Evolutionary conservation across 2,888 invertebrate genomes (phyloP).

Genomic region (Drosophila aldrichi): DNA sequence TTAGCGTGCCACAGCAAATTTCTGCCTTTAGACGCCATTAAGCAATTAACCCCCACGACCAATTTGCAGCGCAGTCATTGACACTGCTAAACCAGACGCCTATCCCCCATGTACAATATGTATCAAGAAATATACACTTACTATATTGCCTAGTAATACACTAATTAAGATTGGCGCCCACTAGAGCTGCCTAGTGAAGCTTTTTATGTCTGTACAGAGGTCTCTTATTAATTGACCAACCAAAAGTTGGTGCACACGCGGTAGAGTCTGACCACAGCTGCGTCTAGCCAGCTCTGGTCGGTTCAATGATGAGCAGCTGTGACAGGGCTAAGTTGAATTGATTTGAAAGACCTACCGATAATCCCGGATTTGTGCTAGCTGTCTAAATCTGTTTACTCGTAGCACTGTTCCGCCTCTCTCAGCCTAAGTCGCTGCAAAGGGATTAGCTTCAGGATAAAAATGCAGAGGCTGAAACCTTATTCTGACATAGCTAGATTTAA

Average conservation of each 20-base stretch:
- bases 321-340: not conserved
- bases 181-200: constrained; percentile 17
- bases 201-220: not conserved
- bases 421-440: not conserved
- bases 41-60: constrained; percentile 68
- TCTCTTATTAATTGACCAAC: constrained; percentile 23
- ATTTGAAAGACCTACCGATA: not conserved
- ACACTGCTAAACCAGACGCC: constrained; percentile 47
- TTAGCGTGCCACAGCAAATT: constrained; percentile 64
- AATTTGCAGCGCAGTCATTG: constrained; percentile 58
- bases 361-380: constrained; percentile 2
- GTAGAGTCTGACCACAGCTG: constrained; percentile 10
- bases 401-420: not conserved
- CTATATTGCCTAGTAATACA: constrained; percentile 16
- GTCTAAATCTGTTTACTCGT: not conserved
- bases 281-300: constrained; percentile 15
- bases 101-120: constrained; percentile 1
- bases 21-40: constrained; percentile 58
- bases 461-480: not conserved
- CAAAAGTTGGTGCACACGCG: constrained; percentile 65
- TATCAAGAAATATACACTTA: constrained; percentile 1
- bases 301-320: not conserved
- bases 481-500: not conserved
- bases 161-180: constrained; percentile 51
- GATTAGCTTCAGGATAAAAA: not conserved